Conservation (phyloP, 2,888 invertebrate genomes). For the Neoascia interrupta region DNA sequence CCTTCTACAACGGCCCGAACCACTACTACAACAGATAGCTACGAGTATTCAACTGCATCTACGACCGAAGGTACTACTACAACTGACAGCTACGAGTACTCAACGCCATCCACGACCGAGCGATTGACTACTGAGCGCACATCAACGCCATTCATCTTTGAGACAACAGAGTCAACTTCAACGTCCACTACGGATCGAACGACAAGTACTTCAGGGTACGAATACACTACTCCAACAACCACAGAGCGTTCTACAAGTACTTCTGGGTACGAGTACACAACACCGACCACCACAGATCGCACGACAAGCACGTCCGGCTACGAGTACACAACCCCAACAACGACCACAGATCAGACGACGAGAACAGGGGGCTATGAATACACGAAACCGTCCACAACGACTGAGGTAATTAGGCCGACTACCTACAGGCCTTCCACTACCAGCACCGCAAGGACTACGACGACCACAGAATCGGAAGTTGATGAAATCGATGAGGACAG, state of each 20-base stretch:
- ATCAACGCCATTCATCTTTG: too few relatives aligned
- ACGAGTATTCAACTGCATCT: slow-evolving; percentile 1
- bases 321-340: not conserved
- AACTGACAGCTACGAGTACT: not conserved
- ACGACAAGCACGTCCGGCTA: not conserved
- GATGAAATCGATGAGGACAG: slow-evolving; percentile 8
- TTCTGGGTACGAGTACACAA: not conserved
- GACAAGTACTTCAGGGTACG: slow-evolving; percentile 6
- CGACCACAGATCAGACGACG: too few relatives aligned
- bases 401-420: too few relatives aligned
- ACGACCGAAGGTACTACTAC: not conserved
- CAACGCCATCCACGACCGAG: not conserved
- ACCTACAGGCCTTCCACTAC: slow-evolving; percentile 13
- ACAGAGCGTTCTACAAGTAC: not conserved
- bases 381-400: too few relatives aligned
- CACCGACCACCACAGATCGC: not conserved
- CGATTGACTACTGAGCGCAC: too few relatives aligned
- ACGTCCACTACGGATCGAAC: too few relatives aligned
- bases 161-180: too few relatives aligned
- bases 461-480: not conserved
- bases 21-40: slow-evolving; percentile 20
- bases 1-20: too few relatives aligned
- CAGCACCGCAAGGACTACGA: not conserved
- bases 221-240: slow-evolving; percentile 2
- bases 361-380: too few relatives aligned